Percentiles rank a stretch among this genome's conserved stretches.
These are phyloP conservation scores for Megaleporinus macrocephalus DNA, from an alignment of 2,113 vertebrate genomes.

Conservation along the genomic window DNA sequence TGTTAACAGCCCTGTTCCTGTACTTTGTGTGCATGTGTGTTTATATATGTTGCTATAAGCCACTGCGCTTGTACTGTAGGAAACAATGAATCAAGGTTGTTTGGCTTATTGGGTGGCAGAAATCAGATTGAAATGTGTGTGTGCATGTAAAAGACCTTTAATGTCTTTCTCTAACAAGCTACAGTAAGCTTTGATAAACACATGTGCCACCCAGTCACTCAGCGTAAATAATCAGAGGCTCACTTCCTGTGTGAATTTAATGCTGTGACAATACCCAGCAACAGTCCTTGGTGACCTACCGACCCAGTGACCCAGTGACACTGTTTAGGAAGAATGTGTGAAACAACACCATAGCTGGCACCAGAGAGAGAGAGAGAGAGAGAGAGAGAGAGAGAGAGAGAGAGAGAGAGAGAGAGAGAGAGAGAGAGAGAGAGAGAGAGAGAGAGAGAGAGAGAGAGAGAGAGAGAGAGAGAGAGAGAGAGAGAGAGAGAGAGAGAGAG, in stretches of 20 bases:
- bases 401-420: not conserved
- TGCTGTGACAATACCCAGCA: constrained; percentile 49
- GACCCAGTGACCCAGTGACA: constrained; percentile 42
- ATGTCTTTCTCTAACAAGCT: constrained; percentile 10
- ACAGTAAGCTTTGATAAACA: constrained; percentile 39
- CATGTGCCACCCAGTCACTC: constrained; percentile 46
- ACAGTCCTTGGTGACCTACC: constrained; percentile 59
- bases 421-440: constrained; percentile 5
- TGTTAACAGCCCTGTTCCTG: not conserved
- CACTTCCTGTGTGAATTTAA: constrained; percentile 52
- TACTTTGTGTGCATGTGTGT: constrained; percentile 44
- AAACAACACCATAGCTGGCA: constrained; percentile 52
- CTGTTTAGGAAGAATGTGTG: constrained; percentile 70
- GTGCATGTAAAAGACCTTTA: not conserved
- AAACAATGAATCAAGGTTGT: constrained; percentile 64
- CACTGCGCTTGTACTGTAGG: constrained; percentile 52
- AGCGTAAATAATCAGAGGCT: constrained; percentile 70
- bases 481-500: not conserved
- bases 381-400: not conserved
- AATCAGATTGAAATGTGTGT: constrained; percentile 44
- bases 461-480: not conserved
- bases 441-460: not conserved
- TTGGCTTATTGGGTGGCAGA: constrained; percentile 37
- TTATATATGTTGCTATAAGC: constrained; percentile 1
- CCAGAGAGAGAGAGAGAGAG: not conserved